Evolutionary conservation across 2,797 vertebrate genomes (phyloP).

Genomic region (Anguilla megastoma): DNA sequence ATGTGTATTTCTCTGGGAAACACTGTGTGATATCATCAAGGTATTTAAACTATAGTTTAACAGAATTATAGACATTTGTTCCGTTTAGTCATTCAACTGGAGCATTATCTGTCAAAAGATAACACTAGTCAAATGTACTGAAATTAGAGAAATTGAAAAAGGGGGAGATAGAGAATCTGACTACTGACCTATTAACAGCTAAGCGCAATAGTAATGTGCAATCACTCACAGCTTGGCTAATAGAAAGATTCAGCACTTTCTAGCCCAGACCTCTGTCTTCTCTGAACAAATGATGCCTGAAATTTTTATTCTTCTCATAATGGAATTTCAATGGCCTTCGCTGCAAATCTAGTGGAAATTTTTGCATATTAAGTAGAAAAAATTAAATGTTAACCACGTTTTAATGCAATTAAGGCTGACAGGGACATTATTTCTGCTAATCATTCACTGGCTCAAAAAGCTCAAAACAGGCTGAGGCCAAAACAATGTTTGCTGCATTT

Average conservation of each 20-base stretch:
- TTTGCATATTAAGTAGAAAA: constrained; percentile 99
- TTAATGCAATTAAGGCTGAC: constrained; percentile 99
- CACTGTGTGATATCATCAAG: not conserved
- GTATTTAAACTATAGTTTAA: not conserved
- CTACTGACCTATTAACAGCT: constrained; percentile 29
- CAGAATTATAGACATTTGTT: not conserved
- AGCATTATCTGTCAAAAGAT: not conserved
- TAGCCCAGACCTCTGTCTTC: constrained; percentile 86
- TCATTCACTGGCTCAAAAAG: constrained; percentile 93
- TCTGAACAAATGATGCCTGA: constrained; percentile 99
- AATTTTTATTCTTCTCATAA: constrained; percentile 99
- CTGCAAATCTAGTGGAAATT: constrained; percentile 99
- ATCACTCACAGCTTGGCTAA: constrained; percentile 90
- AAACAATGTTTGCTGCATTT: constrained; percentile 70
- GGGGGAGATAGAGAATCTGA: constrained; percentile 7
- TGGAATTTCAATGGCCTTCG: constrained; percentile 99
- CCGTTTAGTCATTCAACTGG: not conserved
- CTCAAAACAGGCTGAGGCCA: constrained; percentile 87
- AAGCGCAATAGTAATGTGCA: constrained; percentile 55
- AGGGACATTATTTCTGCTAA: constrained; percentile 99
- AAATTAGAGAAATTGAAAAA: constrained; percentile 23
- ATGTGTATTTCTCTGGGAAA: not conserved
- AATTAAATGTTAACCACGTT: constrained; percentile 99
- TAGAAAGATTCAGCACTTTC: constrained; percentile 98
- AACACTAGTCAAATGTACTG: not conserved